Evolutionary conservation across 2,888 invertebrate genomes (phyloP), one percentile per base, ranked within the genome.

Genomic region (Drosophila mulleri): DNA sequence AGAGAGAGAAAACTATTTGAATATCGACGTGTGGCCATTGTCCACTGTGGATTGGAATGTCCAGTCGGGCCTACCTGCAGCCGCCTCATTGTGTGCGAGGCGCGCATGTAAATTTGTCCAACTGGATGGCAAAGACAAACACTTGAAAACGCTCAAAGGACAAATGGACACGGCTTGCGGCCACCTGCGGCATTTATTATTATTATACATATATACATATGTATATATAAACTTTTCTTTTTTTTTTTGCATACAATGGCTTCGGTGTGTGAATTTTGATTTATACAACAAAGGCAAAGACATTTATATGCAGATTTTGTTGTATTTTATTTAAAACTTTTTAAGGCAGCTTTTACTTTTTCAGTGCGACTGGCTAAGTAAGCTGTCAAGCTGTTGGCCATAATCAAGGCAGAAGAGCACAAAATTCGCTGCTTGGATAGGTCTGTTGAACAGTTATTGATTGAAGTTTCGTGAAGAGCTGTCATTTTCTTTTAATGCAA

Each of bases 91-190:
- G 87, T 88, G 78, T 79, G 82, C 76, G 48, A 70, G 83, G 72
- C 84, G 75, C 76, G 77, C 85, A 89, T 89, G 88, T 89, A 86
- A 86, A 86, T 86, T 86, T 86, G 88, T 89, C 88, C 83, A 80
- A 83, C 75, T 75, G 78, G 58, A 81, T 75, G 88, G 84, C 89
- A 84, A 81, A 77, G 85, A 73, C 89, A 86, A 89, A 88, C 82
- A 84, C 89, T 89, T 83, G 81, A 80, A 77, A 88, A 79, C 59
- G 75, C 20, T 62, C 44, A 53, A 66, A 67, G 67, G 75, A 72
- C 78, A 69, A 52, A 67, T 54, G 54, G 75, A 69, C 78, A 69
- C 9, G 54, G 75, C 64, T 78, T 80, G 76, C 58, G 82, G 82
- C 86, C 89, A 89, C 88, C 89, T 89, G 89, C 88, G 78, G 72